phyloP scores from a whole-genome alignment of 2,797 vertebrate genomes.

The Anolis apletophallus region DNA sequence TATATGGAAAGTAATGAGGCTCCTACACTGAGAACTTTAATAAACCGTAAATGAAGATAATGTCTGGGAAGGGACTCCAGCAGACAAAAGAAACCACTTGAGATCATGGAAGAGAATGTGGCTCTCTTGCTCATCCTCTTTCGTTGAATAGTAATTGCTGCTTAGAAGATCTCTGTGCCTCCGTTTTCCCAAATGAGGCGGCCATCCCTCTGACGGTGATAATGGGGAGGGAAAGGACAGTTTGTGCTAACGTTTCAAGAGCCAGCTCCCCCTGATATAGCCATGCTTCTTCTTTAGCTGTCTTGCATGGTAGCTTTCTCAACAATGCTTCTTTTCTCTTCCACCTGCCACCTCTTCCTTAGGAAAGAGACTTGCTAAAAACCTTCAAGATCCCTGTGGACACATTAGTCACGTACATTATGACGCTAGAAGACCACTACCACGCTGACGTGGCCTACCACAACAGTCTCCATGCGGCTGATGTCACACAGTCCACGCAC shows the following conservation, averaged over 20 bases:
- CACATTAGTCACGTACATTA: slow-evolving; percentile 90
- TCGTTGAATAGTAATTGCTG: background rate
- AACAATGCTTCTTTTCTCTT: background rate
- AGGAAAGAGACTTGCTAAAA: slow-evolving; percentile 93
- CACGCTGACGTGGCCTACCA: slow-evolving; percentile 94
- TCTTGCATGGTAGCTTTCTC: no score
- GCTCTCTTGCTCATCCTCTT: background rate
- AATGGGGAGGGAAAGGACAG: no score
- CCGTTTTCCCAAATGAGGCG: background rate
- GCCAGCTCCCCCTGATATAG: background rate
- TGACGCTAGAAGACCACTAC: slow-evolving; percentile 95
- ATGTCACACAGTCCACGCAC: slow-evolving; percentile 94
- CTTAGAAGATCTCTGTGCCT: background rate
- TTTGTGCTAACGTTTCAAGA: background rate
- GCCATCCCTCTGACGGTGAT: background rate
- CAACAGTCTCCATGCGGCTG: slow-evolving; percentile 95
- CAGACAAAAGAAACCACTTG: background rate
- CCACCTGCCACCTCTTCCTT: background rate
- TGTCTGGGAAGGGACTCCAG: background rate
- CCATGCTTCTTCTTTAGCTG: background rate
- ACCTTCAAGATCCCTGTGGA: slow-evolving; percentile 91
- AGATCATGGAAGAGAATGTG: background rate
- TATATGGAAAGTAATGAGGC: background rate
- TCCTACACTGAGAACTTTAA: background rate
- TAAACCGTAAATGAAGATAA: background rate